A percentile compares a stretch with the other conserved stretches of the same genome.
phyloP scores from a whole-genome alignment of 2,888 invertebrate genomes.

The Arrhopalites spinosus region DNA sequence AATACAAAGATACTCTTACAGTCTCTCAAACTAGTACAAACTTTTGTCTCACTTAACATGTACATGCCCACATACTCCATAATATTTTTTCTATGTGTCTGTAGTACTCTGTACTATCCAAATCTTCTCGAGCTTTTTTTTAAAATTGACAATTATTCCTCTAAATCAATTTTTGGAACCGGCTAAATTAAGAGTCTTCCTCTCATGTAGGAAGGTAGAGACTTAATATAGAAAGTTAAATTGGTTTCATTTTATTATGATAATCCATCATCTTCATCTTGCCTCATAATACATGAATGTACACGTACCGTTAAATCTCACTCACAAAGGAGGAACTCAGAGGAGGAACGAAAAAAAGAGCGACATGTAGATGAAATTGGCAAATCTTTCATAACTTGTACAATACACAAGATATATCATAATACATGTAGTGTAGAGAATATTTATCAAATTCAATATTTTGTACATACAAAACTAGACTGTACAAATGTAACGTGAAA shows the following conservation, averaged over 20 bases:
- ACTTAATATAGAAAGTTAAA: background rate
- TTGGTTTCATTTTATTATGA: background rate
- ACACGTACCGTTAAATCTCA: background rate
- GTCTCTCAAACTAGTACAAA: background rate
- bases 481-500: background rate
- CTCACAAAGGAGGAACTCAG: background rate
- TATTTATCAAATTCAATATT: background rate
- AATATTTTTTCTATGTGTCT: no score
- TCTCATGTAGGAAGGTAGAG: no score
- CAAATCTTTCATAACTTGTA: background rate
- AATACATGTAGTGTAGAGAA: no score
- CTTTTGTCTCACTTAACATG: background rate
- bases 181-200: no score
- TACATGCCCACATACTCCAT: background rate
- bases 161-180: no score
- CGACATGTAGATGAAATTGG: background rate
- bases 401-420: no score
- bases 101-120: background rate
- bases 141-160: no score
- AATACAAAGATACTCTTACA: slow-evolving; percentile 19
- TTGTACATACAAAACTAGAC: background rate
- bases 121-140: no score
- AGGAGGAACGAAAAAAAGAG: background rate
- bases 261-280: background rate
- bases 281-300: background rate